Base-by-base conservation (phyloP, 2,113 vertebrate species). In the Corynorhinus townsendii region DNA sequence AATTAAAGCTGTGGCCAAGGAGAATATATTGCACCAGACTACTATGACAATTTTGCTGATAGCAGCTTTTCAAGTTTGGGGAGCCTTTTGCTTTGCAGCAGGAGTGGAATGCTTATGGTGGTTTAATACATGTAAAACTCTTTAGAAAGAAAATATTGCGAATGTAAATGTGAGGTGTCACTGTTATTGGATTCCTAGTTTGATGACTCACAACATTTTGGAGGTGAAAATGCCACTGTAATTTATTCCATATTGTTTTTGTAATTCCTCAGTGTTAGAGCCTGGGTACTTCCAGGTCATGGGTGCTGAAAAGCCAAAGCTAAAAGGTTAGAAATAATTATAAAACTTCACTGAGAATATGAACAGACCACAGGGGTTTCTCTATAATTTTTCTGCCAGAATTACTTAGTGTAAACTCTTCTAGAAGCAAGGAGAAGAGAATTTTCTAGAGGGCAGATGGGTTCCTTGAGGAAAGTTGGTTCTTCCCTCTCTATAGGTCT, bases 1-100 rank as follows among this genome's bases (percentile, higher is more conserved):
- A 96, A 97, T 96, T 81, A 76, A 88, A 96, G 40, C 72, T 66
- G 38, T 64, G 81, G 89, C 33, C 45, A 81, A 95, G 33, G 8
- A 81, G 86, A 93, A 19, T 83, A 8, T 69, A 2, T 89, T 33
- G 1, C 20, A n/a, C 77, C 40, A n/a, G 40, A 85, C 28, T 86
- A 28, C 43, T 59, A n/a, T 93, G 94, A 93, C 52, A 91, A 72
- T 83, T 77, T 20, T 40, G 52, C 79, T 90, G 19, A 7, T 52
- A 89, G 3, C 56, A 66, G 59, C 69, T 77, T 92, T 64, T 62
- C 49, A 93, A 49, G 35, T 77, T 24, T 17, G 94, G 4, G 49
- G 45, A n/a, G 1, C 12, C 14, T 49, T 86, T n/a, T 76, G 73
- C 26, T 28, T 68, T 28, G 4, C 5, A 93, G 79, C 22, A 20